Percentiles rank a stretch among this genome's conserved stretches.
Conservation (phyloP, 1,140 invertebrate genomes). For the Sinella curviseta region DNA sequence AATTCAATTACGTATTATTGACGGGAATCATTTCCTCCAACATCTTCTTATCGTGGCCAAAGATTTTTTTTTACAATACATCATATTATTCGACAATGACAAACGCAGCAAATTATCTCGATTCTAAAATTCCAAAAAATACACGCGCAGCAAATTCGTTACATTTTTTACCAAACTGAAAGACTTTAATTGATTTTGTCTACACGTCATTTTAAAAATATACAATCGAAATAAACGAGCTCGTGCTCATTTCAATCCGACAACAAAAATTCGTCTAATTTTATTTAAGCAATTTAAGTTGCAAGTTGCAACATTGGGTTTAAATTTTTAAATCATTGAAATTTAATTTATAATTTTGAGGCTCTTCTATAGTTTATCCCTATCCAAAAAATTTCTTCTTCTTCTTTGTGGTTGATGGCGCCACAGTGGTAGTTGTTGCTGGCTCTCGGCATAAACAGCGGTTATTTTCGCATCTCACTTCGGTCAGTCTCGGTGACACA, state of each 20-base stretch:
- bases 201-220: neutral
- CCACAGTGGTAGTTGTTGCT: neutral
- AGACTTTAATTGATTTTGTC: neutral
- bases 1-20: too few species aligned
- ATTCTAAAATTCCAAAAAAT: neutral
- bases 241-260: neutral
- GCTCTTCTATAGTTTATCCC: neutral
- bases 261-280: neutral
- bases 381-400: slow-evolving; percentile 13
- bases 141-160: neutral
- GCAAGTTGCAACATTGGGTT: neutral
- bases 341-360: too few species aligned
- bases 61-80: neutral
- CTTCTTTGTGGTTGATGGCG: neutral
- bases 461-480: slow-evolving; percentile 8
- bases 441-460: neutral
- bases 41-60: too few species aligned
- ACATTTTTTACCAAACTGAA: neutral
- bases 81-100: neutral
- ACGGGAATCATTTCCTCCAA: too few species aligned
- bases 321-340: neutral
- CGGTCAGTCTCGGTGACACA: neutral
- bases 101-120: neutral
- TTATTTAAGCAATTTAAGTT: neutral
- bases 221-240: neutral